Conservation (phyloP, 2,888 invertebrate genomes). For the Imbricaverruca yamaguchii region DNA sequence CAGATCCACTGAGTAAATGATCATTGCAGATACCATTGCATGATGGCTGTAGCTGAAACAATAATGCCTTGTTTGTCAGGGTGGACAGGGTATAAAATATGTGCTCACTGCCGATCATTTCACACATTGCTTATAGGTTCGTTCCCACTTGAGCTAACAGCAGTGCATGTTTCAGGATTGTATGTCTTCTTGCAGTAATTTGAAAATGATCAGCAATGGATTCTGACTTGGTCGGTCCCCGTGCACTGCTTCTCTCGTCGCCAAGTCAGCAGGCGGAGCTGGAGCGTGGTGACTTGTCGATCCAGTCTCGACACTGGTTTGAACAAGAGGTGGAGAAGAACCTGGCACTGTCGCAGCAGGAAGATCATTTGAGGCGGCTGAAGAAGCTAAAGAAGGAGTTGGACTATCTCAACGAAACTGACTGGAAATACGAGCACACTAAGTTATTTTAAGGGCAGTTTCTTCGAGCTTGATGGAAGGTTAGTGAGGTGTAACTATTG, state of each 20-base stretch:
- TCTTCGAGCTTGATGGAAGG: too few species aligned
- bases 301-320: neutral
- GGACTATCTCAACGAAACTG: conserved; percentile 66
- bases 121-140: too few species aligned
- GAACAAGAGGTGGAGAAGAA: conserved; percentile 5
- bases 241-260: neutral
- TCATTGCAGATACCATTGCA: too few species aligned
- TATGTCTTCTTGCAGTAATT: too few species aligned
- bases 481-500: too few species aligned
- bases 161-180: too few species aligned
- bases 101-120: too few species aligned
- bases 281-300: neutral
- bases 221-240: neutral
- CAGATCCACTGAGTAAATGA: too few species aligned
- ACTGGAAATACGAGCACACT: conserved; percentile 51
- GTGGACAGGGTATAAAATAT: too few species aligned
- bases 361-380: conserved; percentile 62
- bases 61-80: too few species aligned
- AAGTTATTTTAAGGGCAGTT: neutral
- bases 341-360: conserved; percentile 38
- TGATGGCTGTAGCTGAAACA: too few species aligned
- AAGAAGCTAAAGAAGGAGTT: conserved; percentile 64
- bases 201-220: neutral
- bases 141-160: too few species aligned
- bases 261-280: neutral